These are phyloP conservation scores for Perizoma affinitatum DNA, from an alignment of 2,888 invertebrate species.

Conservation along the genomic window DNA sequence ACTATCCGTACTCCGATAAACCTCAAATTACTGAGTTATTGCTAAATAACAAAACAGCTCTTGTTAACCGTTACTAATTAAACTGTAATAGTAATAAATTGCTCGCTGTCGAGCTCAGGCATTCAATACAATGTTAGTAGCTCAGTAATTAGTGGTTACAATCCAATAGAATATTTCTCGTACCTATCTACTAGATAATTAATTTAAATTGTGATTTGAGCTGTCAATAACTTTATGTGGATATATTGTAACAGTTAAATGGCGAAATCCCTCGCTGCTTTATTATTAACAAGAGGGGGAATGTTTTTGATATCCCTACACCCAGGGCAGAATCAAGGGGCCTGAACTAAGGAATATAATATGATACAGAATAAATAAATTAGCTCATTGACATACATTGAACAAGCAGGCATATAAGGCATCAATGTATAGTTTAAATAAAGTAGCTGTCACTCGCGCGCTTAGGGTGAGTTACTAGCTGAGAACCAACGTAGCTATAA, in stretches of 20 bases:
- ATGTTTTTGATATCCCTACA: slow-evolving; percentile 71
- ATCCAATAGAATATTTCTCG: slow-evolving; percentile 38
- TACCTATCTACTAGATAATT: slow-evolving; percentile 39
- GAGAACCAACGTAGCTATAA: too few relatives aligned
- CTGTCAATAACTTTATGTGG: slow-evolving; percentile 49
- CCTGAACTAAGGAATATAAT: neutral
- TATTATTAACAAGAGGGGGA: slow-evolving; percentile 72
- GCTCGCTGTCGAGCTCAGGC: slow-evolving; percentile 13
- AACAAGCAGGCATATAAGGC: too few relatives aligned
- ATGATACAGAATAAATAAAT: neutral
- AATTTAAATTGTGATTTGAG: slow-evolving; percentile 47
- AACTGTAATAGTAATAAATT: slow-evolving; percentile 27
- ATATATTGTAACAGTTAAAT: slow-evolving; percentile 48
- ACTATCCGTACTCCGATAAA: slow-evolving; percentile 4
- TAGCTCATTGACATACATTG: too few relatives aligned
- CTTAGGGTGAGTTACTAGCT: too few relatives aligned
- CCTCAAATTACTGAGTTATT: slow-evolving; percentile 5
- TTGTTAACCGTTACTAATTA: slow-evolving; percentile 20
- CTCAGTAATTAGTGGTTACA: slow-evolving; percentile 28
- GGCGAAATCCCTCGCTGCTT: slow-evolving; percentile 62
- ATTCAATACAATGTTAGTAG: slow-evolving; percentile 43
- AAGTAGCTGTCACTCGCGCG: too few relatives aligned
- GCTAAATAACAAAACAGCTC: slow-evolving; percentile 7
- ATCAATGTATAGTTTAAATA: too few relatives aligned
- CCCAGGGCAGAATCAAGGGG: slow-evolving; percentile 9